Percentiles rank a stretch among this genome's conserved stretches.
phyloP scores from a whole-genome alignment of 2,888 invertebrate genomes.

The Xanthia icteritia region DNA sequence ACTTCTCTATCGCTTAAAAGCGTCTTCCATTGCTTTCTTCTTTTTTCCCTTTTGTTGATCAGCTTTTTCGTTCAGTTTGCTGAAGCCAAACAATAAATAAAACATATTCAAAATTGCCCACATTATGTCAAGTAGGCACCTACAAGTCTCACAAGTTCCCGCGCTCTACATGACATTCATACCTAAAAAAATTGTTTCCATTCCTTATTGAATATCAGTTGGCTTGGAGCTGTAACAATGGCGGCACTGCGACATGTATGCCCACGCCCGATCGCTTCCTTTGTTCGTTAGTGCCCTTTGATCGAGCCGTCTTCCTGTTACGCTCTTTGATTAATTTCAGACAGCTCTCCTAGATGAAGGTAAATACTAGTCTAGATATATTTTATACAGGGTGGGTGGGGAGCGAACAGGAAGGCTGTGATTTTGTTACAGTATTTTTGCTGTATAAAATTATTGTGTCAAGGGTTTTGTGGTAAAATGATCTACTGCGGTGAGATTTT shows the following conservation, averaged over 20 bases:
- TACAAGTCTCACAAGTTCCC: background rate
- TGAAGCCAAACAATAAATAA: background rate
- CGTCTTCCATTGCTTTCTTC: background rate
- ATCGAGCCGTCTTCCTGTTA: constrained; percentile 65
- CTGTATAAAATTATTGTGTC: constrained; percentile 20
- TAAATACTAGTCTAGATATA: constrained; percentile 50
- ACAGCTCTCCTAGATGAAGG: constrained; percentile 58
- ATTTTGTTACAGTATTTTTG: constrained; percentile 34
- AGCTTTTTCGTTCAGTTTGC: background rate
- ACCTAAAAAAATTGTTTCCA: constrained; percentile 40
- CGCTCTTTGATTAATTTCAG: constrained; percentile 68
- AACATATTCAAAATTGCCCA: background rate
- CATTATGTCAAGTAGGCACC: background rate
- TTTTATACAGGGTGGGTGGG: constrained; percentile 31
- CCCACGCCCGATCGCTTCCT: constrained; percentile 62
- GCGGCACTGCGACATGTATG: constrained; percentile 57
- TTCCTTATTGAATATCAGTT: constrained; percentile 62
- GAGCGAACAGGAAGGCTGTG: constrained; percentile 11
- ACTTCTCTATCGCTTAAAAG: background rate
- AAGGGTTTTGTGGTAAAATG: constrained; percentile 12
- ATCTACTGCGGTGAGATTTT: background rate
- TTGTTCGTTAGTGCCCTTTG: constrained; percentile 68
- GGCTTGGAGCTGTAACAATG: constrained; percentile 44
- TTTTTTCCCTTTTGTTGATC: background rate
- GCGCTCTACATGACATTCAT: constrained; percentile 44